Evolutionary conservation across 2,888 invertebrate species (phyloP), one percentile per base, ranked within the genome.

Genomic region (Limulus polyphemus): DNA sequence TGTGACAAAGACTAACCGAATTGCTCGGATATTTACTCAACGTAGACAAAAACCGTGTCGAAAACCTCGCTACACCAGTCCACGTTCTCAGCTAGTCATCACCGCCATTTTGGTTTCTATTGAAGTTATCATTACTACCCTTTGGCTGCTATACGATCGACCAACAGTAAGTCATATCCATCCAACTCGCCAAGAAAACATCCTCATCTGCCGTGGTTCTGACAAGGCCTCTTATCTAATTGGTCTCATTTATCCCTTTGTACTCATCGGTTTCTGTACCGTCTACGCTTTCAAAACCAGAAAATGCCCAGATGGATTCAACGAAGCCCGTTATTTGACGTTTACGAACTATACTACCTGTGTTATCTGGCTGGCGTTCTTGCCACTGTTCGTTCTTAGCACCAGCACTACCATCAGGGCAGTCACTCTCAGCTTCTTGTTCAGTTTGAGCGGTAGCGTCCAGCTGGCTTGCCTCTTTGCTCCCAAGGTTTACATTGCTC

Each of bases 221-320:
- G 78, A 79, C 56, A 77, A 78, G 59, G 76, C 76, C 58, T 78
- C 79, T 0, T 81, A 80, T 71, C 63, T 77, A 63, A 75, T 79
- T 12, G 80, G 79, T 0, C 74, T 82, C 48, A 73, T 79, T 49
- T 82, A 81, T 67, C 81, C 82, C 0, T 78, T 81, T 54, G 63
- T 81, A 49, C 73, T 82, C 17, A 79, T 81, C 65, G 76, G 80
- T 3, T 71, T 77, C 51, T 81, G 81, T 71, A 80, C 81, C 1
- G 74, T 80, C 11, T 82, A 81, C 70, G 82, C 81, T 14, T 75
- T 81, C 62, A 80, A 80, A 70, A 81, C 81, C 10, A 72, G 82
- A 58, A 82, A 81, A 70, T 81, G 81, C 66, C 82, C 82, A 0
- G 81, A 80, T 63, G 81, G 81, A 1, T 82, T 82, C 73, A 82